Evolutionary conservation across 2,113 vertebrate species (phyloP).

Genomic region (Diphyllodes magnificus): DNA sequence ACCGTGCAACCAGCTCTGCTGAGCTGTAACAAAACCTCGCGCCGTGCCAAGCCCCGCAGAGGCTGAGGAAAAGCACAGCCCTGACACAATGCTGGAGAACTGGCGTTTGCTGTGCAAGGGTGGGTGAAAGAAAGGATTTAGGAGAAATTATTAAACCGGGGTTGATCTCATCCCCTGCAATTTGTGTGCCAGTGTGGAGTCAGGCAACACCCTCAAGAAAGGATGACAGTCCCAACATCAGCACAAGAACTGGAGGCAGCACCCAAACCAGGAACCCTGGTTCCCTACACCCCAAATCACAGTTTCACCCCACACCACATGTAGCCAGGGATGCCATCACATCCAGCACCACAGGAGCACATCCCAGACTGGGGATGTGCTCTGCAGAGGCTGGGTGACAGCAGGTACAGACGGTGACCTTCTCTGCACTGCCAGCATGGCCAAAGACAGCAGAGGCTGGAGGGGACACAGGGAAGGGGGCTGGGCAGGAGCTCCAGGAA

Average conservation of each 20-base stretch:
- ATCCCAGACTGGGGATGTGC: neutral
- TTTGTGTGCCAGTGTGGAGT: neutral
- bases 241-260: neutral
- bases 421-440: fast-evolving
- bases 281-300: neutral
- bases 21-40: conserved; percentile 45
- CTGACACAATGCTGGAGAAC: neutral
- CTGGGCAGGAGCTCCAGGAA: neutral
- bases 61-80: neutral
- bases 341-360: neutral
- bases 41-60: neutral
- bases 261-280: neutral
- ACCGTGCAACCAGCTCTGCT: conserved; percentile 17
- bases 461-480: neutral
- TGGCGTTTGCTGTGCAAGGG: fast-evolving
- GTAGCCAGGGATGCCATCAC: neutral
- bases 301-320: fast-evolving
- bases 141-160: neutral
- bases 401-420: neutral
- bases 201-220: neutral
- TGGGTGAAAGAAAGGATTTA: neutral
- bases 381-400: neutral
- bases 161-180: neutral
- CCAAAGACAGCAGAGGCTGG: neutral
- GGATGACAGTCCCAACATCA: neutral